Conservation (phyloP, 2,888 invertebrate genomes). For the Druceiella hillmani region DNA sequence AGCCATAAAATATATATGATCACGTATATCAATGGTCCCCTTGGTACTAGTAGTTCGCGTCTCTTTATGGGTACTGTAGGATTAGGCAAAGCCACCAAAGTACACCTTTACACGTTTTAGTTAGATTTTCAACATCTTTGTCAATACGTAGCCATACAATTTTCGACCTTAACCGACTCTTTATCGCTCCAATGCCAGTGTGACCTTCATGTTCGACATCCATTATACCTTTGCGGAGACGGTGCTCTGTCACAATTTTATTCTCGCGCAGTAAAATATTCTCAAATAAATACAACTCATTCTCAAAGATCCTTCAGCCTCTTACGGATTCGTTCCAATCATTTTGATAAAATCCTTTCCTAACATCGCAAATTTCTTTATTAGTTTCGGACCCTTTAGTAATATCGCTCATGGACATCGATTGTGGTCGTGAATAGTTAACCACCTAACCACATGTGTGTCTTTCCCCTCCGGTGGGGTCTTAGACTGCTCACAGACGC, state of each 20-base stretch:
- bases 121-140: constrained; percentile 16
- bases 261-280: background rate
- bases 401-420: background rate
- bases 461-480: background rate
- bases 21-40: too few species aligned
- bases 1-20: too few species aligned
- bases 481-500: too few species aligned
- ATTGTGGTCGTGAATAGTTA: background rate
- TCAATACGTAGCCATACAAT: constrained; percentile 27
- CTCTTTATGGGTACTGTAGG: constrained; percentile 19
- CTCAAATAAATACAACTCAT: background rate
- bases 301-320: background rate
- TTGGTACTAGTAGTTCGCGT: constrained; percentile 18
- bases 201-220: constrained; percentile 24
- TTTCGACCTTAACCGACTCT: constrained; percentile 20
- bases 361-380: background rate
- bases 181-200: too few species aligned
- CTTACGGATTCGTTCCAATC: background rate
- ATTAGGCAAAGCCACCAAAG: constrained; percentile 12
- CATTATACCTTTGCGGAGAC: constrained; percentile 17
- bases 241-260: constrained; percentile 22
- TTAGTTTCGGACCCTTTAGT: background rate
- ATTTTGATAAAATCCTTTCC: background rate
- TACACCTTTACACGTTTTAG: constrained; percentile 16
- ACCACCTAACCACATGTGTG: constrained; percentile 17